Evolutionary conservation across 1,140 invertebrate species (phyloP), one percentile per base, ranked within the genome.

Genomic region (Drosophila oshimai): DNA sequence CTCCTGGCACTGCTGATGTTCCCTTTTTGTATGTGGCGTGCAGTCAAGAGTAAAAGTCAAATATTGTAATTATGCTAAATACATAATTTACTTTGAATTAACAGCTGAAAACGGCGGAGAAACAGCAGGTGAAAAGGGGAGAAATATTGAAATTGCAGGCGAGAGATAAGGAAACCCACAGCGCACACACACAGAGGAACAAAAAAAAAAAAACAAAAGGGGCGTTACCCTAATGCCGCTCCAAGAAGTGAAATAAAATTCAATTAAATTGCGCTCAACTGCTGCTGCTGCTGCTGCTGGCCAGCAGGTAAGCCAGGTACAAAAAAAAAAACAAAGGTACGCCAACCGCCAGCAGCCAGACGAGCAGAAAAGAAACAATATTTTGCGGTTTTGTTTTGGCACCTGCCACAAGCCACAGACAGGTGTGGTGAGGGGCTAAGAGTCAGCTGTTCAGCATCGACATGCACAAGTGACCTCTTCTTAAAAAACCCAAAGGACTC

Each of bases 71-170:
- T 86, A 86, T 86, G 80, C 80, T 86, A 86, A 86, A 86, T 86
- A 87, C 80, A 86, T 86, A 87, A 86, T 86, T 86, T 86, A 87
- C 81, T 87, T 87, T 87, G 80, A 86, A 86, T 87, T 86, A 86
- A 80, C 80, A 86, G 80, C 80, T 86, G 80, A 80, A 84, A 79
- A 68, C 50, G 33, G 26, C 33, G 18, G 24, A 39, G 49, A 49
- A 58, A 44, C n/a, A 36, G 49, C 62, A 58, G 55, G 51, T 54
- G 46, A 29, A 34, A 73, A 28, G 2, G 42, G 31, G 22, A 54
- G 39, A 36, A 61, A 79, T 81, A 81, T 79, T 79, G 75, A 81
- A 81, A 81, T 81, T 74, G 55, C 51, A 57, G 64, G 26, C 67
- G 15, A 37, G 46, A 71, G 74, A 79, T 69, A 77, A 78, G 64